Conservation (phyloP, 2,113 vertebrate genomes). For the Empidonax alnorum region DNA sequence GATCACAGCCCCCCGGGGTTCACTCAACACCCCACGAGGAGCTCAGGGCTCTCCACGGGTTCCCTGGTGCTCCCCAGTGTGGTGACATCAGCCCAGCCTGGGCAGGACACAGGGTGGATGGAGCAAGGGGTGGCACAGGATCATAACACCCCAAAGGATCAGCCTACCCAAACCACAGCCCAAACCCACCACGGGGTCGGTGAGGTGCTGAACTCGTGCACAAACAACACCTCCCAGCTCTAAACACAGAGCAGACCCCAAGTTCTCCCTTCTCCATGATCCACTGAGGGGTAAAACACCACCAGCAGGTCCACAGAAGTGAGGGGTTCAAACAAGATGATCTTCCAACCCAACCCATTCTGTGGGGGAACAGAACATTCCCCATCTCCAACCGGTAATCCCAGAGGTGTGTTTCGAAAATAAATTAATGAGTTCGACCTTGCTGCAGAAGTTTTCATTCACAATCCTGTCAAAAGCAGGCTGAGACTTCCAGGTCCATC, state of each 20-base stretch:
- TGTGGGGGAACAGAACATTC: not conserved
- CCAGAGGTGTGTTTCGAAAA: not conserved
- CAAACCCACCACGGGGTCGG: fast-evolving
- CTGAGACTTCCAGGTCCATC: not conserved
- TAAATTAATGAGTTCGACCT: fast-evolving
- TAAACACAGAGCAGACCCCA: not conserved
- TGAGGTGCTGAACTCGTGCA: fast-evolving
- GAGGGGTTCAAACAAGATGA: not conserved
- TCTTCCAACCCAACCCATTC: not conserved
- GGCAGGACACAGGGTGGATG: not conserved
- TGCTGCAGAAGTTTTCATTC: not conserved
- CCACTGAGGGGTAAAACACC: not conserved
- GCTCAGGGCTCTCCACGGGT: not conserved
- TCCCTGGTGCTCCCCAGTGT: not conserved
- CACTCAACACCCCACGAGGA: fast-evolving
- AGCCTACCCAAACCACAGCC: not conserved
- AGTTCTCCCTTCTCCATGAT: not conserved
- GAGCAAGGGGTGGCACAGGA: fast-evolving
- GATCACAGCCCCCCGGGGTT: not conserved
- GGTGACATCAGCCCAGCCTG: not conserved
- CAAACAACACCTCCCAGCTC: not conserved
- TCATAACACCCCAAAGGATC: not conserved
- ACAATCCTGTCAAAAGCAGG: fast-evolving
- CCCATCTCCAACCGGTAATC: not conserved
- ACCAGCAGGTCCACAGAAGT: not conserved